phyloP scores from a whole-genome alignment of 1,140 invertebrate genomes.

The Brachionus plicatilis region DNA sequence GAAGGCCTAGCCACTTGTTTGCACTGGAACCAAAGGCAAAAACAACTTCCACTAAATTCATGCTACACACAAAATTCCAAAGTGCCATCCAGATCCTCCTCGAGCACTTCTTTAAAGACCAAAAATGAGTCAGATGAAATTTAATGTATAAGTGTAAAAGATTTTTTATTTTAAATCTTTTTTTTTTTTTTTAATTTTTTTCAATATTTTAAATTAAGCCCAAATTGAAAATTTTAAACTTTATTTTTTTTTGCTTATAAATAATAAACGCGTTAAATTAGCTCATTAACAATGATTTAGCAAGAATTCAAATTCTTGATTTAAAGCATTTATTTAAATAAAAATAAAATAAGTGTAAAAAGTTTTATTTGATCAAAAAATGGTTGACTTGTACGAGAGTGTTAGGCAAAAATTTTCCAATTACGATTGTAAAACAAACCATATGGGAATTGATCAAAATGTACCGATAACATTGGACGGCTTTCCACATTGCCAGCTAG shows the following conservation, averaged over 20 bases:
- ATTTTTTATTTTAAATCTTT: not conserved
- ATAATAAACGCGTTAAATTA: not conserved
- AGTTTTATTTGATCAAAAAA: not conserved
- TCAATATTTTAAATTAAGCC: not conserved
- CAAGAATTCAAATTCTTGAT: not conserved
- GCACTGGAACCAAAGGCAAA: conserved; percentile 39
- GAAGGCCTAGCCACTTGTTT: conserved; percentile 21
- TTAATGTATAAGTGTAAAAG: not conserved
- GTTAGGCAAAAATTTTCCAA: not conserved
- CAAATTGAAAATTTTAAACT: not conserved
- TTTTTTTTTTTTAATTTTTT: not conserved
- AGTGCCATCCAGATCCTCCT: not conserved
- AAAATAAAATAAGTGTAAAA: no score
- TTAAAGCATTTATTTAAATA: not conserved
- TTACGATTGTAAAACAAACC: not conserved
- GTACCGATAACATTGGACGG: not conserved
- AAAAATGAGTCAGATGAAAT: not conserved
- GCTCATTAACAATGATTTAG: not conserved
- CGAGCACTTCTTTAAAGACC: not conserved
- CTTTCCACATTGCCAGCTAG: conserved; percentile 26
- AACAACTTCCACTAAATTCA: conserved; percentile 30
- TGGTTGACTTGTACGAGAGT: not conserved
- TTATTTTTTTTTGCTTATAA: not conserved
- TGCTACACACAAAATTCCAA: conserved; percentile 29
- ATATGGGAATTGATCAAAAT: not conserved